Evolutionary conservation across 2,888 invertebrate species (phyloP).

Genomic region (Hecatera dysodea): DNA sequence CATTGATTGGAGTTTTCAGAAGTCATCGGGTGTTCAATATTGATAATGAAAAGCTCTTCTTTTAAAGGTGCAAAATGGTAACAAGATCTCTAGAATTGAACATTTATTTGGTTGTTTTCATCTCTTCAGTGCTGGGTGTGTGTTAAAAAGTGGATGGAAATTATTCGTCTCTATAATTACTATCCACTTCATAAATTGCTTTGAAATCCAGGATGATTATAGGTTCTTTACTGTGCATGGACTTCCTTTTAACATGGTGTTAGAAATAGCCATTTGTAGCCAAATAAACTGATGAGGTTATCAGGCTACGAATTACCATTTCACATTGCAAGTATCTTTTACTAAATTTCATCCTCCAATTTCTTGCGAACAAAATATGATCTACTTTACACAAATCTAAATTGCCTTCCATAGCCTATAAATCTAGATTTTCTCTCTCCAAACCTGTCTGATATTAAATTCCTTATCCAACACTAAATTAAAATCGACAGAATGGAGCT

Average conservation of each 20-base stretch:
- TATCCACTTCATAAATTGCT: too few relatives aligned
- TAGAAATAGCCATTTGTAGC: too few relatives aligned
- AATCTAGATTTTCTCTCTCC: constrained; percentile 22
- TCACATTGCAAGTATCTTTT: background rate
- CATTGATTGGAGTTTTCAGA: background rate
- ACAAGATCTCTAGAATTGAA: background rate
- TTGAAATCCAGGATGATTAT: too few relatives aligned
- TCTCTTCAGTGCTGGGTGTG: background rate
- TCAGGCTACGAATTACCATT: background rate
- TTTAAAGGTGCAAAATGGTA: background rate
- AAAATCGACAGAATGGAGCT: constrained; percentile 22
- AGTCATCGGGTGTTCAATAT: background rate
- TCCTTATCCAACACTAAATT: constrained; percentile 32
- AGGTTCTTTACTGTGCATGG: too few relatives aligned
- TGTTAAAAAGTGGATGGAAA: too few relatives aligned
- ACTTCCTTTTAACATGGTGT: too few relatives aligned
- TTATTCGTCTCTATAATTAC: too few relatives aligned
- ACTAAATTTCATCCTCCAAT: background rate
- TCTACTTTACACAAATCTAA: background rate
- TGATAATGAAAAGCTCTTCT: background rate
- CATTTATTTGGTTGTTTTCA: background rate
- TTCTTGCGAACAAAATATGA: background rate
- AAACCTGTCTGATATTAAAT: constrained; percentile 35
- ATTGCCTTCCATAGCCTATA: constrained; percentile 21
- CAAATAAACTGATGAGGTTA: too few relatives aligned